Conservation (phyloP, 1,140 invertebrate genomes). For the Mya arenaria region DNA sequence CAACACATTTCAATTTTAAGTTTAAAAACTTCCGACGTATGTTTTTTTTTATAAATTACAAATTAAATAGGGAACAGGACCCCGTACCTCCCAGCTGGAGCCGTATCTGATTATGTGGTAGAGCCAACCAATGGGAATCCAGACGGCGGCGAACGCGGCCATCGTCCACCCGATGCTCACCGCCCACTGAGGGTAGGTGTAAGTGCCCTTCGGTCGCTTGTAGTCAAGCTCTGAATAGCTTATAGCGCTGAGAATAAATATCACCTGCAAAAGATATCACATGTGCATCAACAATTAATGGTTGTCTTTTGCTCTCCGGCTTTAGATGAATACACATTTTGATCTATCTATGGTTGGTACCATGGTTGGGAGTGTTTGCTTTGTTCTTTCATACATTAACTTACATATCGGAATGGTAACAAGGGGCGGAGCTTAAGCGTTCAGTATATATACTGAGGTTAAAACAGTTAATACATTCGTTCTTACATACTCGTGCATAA, state of each 20-base stretch:
- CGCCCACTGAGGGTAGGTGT: conserved; percentile 85
- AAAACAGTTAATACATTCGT: no score
- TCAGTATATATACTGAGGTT: background rate
- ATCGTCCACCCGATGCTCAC: conserved; percentile 84
- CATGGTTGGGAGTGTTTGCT: background rate
- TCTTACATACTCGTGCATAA: no score
- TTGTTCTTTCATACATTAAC: background rate
- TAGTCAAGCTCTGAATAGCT: conserved; percentile 85
- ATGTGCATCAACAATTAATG: background rate
- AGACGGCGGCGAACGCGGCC: conserved; percentile 83
- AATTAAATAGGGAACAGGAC: background rate
- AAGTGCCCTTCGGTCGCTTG: conserved; percentile 58
- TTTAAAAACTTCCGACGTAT: background rate
- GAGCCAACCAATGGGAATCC: conserved; percentile 84
- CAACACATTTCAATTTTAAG: no score
- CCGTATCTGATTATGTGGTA: conserved; percentile 79
- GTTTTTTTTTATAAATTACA: background rate
- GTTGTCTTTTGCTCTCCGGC: background rate
- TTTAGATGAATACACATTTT: background rate
- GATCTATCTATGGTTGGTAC: background rate
- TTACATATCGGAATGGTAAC: background rate
- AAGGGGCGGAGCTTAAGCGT: background rate
- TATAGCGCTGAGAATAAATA: conserved; percentile 83
- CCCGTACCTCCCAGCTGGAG: conserved; percentile 55
- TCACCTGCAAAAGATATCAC: conserved; percentile 56